Base-by-base conservation (phyloP, 1,140 invertebrate species). In the Lepidurus arcticus region DNA sequence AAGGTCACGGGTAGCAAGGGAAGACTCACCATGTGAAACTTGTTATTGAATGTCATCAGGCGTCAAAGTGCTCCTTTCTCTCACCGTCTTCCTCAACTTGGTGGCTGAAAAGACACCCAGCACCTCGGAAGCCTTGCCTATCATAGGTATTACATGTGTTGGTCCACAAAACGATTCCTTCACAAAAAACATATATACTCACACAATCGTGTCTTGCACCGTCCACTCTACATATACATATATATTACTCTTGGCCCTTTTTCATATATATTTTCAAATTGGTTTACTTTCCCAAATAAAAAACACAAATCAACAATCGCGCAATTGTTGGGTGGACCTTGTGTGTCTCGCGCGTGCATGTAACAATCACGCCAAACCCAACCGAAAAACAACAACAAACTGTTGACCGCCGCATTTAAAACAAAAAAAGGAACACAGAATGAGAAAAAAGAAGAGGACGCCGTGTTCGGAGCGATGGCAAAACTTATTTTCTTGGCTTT, bases 71-170 rank as follows among this genome's bases (percentile, higher is more conserved):
- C 86, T 91, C 80, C 89, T 92, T 81, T 91, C 90, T 75, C 85
- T 91, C 82, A 91, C 90, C 82, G 90, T 91, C 80, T 91, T 92
- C 85, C 90, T 92, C 84, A 86, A 92, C 81, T 86, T 92, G 82
- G 85, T 91, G 78, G 89, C 87, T 44, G 84, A 88, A 88, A 86
- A 88, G 81, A 90, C 91, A 82, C 90, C 90, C 75, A 88, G 89
- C 74, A 90, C 90, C 13, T 90, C 89, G 44, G 90, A 91, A 83
- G 88, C 89, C 76, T 86, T 90, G 43, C 90, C 90, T 26, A 84
- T 91, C 42, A 89, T 90, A 82, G 89, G 89, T 89, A 84, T 79
- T 77, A 74, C 53, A 21, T 42, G 10, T 44, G 10, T 76, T 76
- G 24, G 34, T 43, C 43, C 34, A 74, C 13, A 74, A 11, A 26